Evolutionary conservation across 2,888 invertebrate species (phyloP), one percentile per base, ranked within the genome.

Genomic region (Argyra leucocephala): DNA sequence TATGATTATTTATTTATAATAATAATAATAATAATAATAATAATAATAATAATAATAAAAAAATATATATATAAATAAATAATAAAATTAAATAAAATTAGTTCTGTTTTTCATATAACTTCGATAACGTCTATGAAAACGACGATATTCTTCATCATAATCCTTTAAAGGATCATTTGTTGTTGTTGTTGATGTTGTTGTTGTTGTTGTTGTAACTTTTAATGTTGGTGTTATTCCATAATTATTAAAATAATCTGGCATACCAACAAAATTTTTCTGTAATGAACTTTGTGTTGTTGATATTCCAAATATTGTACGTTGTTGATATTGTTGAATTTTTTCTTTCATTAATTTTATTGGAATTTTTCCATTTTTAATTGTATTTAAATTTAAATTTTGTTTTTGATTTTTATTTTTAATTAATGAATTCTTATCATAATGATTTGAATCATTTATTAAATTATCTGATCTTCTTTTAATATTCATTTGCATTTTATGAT

Each of bases 221-320:
- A 58, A 64, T 5, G 67, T 70, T 10, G 68, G 63, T 65, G 69
- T 65, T 48, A 66, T 67, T 67, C 67, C 68, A 21, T 64, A 67
- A 66, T 67, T 67, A 21, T 66, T 66, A n/a, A n/a, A n/a, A 60
- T 66, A 61, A 22, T 69, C 68, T 24, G 68, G 67, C 10, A 66
- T 67, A 64, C 66, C 68, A 24, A 70, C 65, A 57, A 69, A 67
- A 57, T 67, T 68, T 67, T 67, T 69, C 62, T 69, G 70, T 23
- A 66, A 67, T 12, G 70, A 69, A 67, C 48, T 48, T n/a, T 48
- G 48, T n/a, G 48, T 48, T 61, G 65, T 61, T 66, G 65, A 18
- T 4, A 48, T 18, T 18, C 57, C 18, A 63, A 59, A 31, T 63
- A 3, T 58, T 57, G 58, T 63, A 36, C 64, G 67, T 65, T 66